These are phyloP conservation scores for Ammospiza maritima DNA, from an alignment of 2,797 vertebrate species.

Conservation along the genomic window DNA sequence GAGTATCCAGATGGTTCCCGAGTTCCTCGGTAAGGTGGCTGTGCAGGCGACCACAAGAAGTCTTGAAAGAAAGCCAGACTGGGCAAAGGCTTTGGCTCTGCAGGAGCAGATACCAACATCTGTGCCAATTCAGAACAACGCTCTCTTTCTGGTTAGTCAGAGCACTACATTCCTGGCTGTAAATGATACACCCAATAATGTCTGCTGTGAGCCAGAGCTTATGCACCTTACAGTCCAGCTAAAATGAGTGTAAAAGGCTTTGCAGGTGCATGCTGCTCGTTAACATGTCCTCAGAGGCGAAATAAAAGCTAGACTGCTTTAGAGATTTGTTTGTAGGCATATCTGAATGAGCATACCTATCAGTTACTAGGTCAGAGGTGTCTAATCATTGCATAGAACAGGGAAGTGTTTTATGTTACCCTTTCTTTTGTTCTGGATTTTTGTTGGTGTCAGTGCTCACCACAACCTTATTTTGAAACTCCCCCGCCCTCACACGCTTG, in stretches of 20 bases:
- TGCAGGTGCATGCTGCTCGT: background rate
- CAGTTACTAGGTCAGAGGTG: background rate
- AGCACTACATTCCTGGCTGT: background rate
- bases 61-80: constrained; percentile 8
- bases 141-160: constrained; percentile 26
- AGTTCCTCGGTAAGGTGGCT: background rate
- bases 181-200: background rate
- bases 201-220: background rate
- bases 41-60: background rate
- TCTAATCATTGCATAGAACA: background rate
- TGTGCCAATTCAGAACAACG: constrained; percentile 22
- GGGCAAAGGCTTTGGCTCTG: constrained; percentile 16
- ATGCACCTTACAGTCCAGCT: background rate
- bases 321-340: background rate
- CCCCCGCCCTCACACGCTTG: background rate
- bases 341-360: background rate
- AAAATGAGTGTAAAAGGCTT: background rate
- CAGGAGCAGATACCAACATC: background rate
- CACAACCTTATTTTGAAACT: constrained; percentile 20
- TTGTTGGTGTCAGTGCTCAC: background rate
- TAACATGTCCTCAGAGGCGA: background rate
- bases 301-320: background rate
- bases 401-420: background rate
- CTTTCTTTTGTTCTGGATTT: constrained; percentile 3
- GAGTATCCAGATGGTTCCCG: background rate